Base-by-base conservation (phyloP, 2,797 vertebrate genomes). In the Sciurus vulgaris region DNA sequence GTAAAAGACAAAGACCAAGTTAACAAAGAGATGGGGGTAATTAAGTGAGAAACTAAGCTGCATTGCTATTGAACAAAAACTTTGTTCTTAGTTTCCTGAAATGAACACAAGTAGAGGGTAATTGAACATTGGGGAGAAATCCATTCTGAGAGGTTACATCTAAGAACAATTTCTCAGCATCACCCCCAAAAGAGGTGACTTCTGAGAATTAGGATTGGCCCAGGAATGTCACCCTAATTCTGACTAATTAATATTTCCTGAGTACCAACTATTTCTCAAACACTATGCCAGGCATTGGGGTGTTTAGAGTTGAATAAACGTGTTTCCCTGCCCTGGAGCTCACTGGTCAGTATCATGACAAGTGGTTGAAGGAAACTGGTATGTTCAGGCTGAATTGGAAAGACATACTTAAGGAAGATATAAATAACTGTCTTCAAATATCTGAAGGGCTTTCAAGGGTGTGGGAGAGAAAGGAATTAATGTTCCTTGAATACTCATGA, bases 401-500 rank as follows among this genome's bases (percentile, higher is more conserved):
- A 95, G 38, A 88, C 91, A 87, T 30, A 85, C 12, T 61, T 33
- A 35, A n/a, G 17, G 22, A 7, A 41, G 7, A 56, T 17, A 17
- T 56, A 49, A 83, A 54, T 73, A 89, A 67, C 41, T 93, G 72
- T 78, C 73, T 94, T 96, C 28, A 77, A 88, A 87, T 65, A 85
- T 63, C 47, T 86, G 79, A 91, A 88, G 33, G 5, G 6, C 69
- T 74, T 87, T 47, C 38, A 49, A 67, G 63, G 47, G 67, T 47
- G 83, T 94, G 86, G 82, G 86, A 93, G 38, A 94, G 72, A 93
- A 96, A 95, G 59, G 51, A 93, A 61, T 10, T 38, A 95, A 76
- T 28, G 67, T 72, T 90, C 38, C 38, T 2, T 26, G 24, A 90
- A 82, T 41, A 81, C 63, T 79, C 78, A 65, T 61, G 92, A 92